These are phyloP conservation scores for Iselma pallidipennis DNA, from an alignment of 2,888 invertebrate genomes.

Conservation along the genomic window DNA sequence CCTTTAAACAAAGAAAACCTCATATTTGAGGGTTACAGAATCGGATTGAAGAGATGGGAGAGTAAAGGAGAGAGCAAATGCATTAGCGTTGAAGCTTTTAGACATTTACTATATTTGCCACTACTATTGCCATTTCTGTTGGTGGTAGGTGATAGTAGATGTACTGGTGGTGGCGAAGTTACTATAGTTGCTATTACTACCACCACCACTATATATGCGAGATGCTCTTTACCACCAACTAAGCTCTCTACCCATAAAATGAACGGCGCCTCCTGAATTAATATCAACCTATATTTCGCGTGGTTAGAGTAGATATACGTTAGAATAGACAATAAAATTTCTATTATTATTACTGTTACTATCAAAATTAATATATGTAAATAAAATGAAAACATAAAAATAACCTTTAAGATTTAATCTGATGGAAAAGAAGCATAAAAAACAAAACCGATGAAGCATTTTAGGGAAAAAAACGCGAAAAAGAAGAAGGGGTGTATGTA, in stretches of 20 bases:
- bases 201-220: slow-evolving; percentile 11
- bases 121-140: not conserved
- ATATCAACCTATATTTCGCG: slow-evolving; percentile 21
- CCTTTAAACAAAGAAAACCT: slow-evolving; percentile 3
- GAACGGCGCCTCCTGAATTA: slow-evolving; percentile 42
- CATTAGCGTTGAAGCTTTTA: slow-evolving; percentile 49
- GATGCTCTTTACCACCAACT: slow-evolving; percentile 32
- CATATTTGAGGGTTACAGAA: slow-evolving; percentile 10
- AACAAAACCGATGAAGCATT: not conserved
- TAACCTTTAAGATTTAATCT: slow-evolving; percentile 8
- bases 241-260: slow-evolving; percentile 42
- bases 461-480: not conserved
- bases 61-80: slow-evolving; percentile 35
- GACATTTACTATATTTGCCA: slow-evolving; percentile 21
- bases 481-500: not conserved
- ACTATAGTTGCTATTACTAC: not conserved
- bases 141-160: not conserved
- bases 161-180: no score
- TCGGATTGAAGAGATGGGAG: slow-evolving; percentile 11
- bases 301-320: no score
- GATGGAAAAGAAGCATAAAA: not conserved
- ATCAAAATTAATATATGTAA: no score
- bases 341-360: no score
- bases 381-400: not conserved
- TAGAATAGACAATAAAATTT: no score